phyloP scores from a whole-genome alignment of 2,888 invertebrate genomes.

The Halictus ligatus region DNA sequence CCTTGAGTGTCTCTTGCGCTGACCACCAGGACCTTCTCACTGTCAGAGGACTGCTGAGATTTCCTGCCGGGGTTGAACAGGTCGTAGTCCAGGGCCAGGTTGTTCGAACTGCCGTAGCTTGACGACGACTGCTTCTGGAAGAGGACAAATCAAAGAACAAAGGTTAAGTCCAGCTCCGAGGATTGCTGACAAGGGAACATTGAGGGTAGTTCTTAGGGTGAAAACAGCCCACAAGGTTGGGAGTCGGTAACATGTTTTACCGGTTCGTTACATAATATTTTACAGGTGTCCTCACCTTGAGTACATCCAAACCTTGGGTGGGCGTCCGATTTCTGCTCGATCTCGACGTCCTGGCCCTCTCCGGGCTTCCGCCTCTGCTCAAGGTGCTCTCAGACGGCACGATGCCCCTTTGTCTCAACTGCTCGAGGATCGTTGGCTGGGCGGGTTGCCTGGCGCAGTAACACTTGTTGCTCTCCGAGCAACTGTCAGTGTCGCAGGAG shows the following conservation, averaged over 20 bases:
- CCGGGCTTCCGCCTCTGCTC: slow-evolving; percentile 77
- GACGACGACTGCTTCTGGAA: slow-evolving; percentile 76
- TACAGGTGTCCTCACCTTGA: slow-evolving; percentile 74
- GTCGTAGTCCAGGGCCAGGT: slow-evolving; percentile 91
- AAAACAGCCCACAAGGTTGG: too few relatives aligned
- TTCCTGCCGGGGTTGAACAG: slow-evolving; percentile 85
- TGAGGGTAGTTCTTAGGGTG: too few relatives aligned
- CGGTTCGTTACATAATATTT: too few relatives aligned
- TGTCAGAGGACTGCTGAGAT: slow-evolving; percentile 76
- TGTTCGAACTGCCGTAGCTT: slow-evolving; percentile 85
- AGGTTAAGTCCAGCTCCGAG: background rate
- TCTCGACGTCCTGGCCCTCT: slow-evolving; percentile 71
- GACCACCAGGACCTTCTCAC: slow-evolving; percentile 84
- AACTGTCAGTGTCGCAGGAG: slow-evolving; percentile 94
- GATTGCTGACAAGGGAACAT: too few relatives aligned
- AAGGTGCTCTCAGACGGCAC: slow-evolving; percentile 83
- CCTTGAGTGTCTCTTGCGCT: slow-evolving; percentile 85
- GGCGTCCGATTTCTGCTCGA: slow-evolving; percentile 72
- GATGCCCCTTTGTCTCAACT: slow-evolving; percentile 85
- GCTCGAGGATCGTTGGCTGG: slow-evolving; percentile 85
- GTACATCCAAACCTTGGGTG: slow-evolving; percentile 82
- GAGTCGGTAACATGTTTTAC: too few relatives aligned
- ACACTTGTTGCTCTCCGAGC: slow-evolving; percentile 94
- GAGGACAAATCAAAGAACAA: background rate
- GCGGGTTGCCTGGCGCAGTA: slow-evolving; percentile 87